Percentiles rank a stretch among this genome's conserved stretches.
Evolutionary conservation across 2,888 invertebrate genomes (phyloP).

Genomic region (Gerris lacustris): DNA sequence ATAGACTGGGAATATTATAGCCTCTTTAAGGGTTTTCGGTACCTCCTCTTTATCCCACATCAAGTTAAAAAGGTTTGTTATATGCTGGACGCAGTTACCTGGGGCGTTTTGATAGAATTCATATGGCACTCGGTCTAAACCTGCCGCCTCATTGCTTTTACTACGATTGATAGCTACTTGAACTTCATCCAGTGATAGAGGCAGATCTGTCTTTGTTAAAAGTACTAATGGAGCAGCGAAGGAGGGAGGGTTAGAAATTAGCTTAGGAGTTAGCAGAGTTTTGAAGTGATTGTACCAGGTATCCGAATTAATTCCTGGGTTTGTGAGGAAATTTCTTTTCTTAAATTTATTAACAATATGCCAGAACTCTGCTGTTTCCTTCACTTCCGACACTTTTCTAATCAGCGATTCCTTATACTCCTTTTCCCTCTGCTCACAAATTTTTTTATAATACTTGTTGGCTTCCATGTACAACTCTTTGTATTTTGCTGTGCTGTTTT

Average conservation of each 20-base stretch:
- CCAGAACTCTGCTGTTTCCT: neutral
- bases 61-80: slow-evolving; percentile 13
- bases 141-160: slow-evolving; percentile 14
- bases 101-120: slow-evolving; percentile 15
- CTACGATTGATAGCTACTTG: neutral
- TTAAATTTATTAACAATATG: neutral
- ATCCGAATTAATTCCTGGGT: neutral
- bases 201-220: neutral
- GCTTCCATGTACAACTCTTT: neutral
- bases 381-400: neutral
- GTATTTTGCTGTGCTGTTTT: neutral
- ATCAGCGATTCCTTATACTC: neutral
- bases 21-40: slow-evolving; percentile 11
- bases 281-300: neutral
- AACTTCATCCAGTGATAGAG: slow-evolving; percentile 9
- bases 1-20: slow-evolving; percentile 16
- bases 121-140: slow-evolving; percentile 13
- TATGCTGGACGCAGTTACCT: neutral
- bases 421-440: neutral
- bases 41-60: slow-evolving; percentile 16
- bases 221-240: neutral
- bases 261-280: neutral
- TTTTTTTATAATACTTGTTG: neutral
- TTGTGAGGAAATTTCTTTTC: neutral
- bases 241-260: neutral